Conservation (phyloP, 2,888 invertebrate species). For the Trachelus iudaicus region DNA sequence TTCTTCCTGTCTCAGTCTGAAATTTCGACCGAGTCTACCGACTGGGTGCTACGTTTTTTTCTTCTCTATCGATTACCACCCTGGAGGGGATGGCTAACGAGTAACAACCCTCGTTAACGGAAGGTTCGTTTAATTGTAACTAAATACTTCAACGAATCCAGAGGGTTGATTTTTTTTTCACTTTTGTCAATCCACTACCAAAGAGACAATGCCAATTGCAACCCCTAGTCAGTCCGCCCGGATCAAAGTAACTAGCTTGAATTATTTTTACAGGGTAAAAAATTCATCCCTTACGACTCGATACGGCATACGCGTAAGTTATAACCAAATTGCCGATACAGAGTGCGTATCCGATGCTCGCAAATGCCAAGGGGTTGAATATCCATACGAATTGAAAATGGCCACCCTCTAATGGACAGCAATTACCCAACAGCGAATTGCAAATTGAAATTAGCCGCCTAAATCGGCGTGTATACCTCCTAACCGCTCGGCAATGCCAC, state of each 20-base stretch:
- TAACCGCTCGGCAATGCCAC: conserved; percentile 34
- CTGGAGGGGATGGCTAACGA: conserved; percentile 23
- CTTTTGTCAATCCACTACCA: not conserved
- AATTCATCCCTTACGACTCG: conserved; percentile 1
- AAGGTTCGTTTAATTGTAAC: conserved; percentile 40
- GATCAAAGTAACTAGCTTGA: not conserved
- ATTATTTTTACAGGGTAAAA: conserved; percentile 4
- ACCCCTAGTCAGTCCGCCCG: not conserved
- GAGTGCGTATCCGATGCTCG: not conserved
- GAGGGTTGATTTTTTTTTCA: not conserved
- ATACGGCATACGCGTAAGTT: not conserved
- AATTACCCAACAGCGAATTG: conserved; percentile 54
- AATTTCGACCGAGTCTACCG: not conserved
- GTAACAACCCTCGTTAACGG: conserved; percentile 40
- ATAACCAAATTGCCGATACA: not conserved
- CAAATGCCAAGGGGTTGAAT: not conserved
- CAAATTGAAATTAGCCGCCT: conserved; percentile 52
- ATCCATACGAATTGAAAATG: conserved; percentile 14
- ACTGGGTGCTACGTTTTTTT: not conserved
- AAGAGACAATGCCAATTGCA: not conserved
- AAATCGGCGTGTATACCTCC: conserved; percentile 49
- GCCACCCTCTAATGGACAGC: conserved; percentile 41
- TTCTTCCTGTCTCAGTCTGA: not conserved
- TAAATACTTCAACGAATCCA: conserved; percentile 31
- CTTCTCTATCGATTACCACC: not conserved